Percentiles rank a stretch among this genome's conserved stretches.
Evolutionary conservation across 2,888 invertebrate species (phyloP).

Genomic region (Cordilura impudica): DNA sequence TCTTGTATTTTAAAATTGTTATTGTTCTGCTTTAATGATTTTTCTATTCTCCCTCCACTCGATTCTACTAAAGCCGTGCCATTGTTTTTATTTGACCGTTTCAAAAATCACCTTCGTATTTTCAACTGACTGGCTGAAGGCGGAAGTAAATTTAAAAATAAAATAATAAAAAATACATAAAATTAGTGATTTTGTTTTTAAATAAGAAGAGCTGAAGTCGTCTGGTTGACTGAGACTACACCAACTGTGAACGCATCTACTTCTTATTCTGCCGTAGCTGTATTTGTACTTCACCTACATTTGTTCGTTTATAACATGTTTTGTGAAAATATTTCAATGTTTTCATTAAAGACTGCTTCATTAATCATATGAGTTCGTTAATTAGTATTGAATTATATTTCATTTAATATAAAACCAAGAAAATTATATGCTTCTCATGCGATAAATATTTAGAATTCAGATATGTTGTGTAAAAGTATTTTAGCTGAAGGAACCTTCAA

Average conservation of each 20-base stretch:
- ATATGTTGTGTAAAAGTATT: no score
- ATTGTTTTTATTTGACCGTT: background rate
- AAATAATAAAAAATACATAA: background rate
- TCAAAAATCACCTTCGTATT: conserved; percentile 36
- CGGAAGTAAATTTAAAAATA: conserved; percentile 27
- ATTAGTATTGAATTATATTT: background rate
- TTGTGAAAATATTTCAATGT: background rate
- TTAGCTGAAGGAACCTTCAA: no score
- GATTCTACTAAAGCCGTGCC: background rate
- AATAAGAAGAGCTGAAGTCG: background rate
- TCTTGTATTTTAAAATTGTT: no score
- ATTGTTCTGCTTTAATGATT: background rate
- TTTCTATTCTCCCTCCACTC: background rate
- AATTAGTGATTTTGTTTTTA: background rate
- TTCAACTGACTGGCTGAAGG: conserved; percentile 9
- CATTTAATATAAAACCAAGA: no score
- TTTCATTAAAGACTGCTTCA: background rate
- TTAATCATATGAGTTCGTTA: background rate
- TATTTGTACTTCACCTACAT: conserved; percentile 40
- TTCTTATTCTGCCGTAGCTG: background rate
- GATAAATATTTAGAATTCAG: no score
- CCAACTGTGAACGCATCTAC: background rate
- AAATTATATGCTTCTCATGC: no score
- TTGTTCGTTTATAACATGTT: background rate
- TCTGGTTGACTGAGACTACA: background rate